Percentiles rank a stretch among this genome's conserved stretches.
These are phyloP conservation scores for Melanophora roralis DNA, from an alignment of 2,888 invertebrate species.

Conservation along the genomic window DNA sequence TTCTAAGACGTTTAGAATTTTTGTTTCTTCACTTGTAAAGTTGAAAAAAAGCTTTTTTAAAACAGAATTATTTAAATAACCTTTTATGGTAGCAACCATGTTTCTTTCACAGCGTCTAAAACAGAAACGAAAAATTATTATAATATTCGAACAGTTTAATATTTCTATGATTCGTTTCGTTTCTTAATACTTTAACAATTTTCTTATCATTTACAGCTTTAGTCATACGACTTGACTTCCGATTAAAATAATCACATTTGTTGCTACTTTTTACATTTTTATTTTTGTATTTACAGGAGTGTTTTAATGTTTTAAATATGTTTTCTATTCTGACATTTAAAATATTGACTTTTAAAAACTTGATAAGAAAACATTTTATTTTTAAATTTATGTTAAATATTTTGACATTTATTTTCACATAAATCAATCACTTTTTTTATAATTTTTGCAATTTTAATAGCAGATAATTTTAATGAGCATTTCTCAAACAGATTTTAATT, in stretches of 20 bases:
- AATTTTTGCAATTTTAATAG: slow-evolving; percentile 29
- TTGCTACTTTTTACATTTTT: not conserved
- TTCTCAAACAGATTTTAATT: not conserved
- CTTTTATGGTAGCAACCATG: not conserved
- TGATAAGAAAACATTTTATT: slow-evolving; percentile 27
- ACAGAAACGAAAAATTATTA: slow-evolving; percentile 11
- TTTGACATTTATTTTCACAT: slow-evolving; percentile 48
- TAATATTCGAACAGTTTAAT: slow-evolving; percentile 38
- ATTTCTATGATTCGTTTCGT: slow-evolving; percentile 15
- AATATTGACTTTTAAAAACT: slow-evolving; percentile 38
- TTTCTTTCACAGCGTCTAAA: not conserved
- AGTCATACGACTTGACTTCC: slow-evolving; percentile 32
- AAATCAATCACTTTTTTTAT: slow-evolving; percentile 53
- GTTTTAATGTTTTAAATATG: slow-evolving; percentile 9
- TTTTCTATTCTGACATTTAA: slow-evolving; percentile 17
- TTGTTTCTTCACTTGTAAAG: slow-evolving; percentile 37
- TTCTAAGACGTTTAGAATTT: not conserved
- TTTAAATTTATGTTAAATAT: slow-evolving; percentile 6
- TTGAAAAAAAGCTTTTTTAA: not conserved
- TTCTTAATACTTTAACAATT: slow-evolving; percentile 15
- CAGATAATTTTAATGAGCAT: slow-evolving; percentile 52
- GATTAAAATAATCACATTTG: slow-evolving; percentile 17
- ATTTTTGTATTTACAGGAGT: slow-evolving; percentile 23
- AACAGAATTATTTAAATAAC: slow-evolving; percentile 27
- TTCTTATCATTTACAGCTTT: slow-evolving; percentile 42